These are phyloP conservation scores for Epinotia ramella DNA, from an alignment of 2,888 invertebrate species.

Conservation along the genomic window DNA sequence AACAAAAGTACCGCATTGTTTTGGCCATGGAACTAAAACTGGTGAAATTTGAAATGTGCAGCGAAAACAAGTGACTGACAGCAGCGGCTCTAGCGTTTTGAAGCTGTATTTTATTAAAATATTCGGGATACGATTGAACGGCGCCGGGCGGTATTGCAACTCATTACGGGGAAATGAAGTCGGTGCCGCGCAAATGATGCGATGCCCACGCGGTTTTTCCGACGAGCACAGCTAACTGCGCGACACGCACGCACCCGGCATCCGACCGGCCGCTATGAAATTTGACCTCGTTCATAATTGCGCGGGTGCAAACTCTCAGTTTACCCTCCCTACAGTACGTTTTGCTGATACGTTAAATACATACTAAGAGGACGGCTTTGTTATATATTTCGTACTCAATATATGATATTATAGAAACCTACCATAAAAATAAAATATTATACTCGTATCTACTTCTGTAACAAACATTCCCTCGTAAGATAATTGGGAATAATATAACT, in stretches of 20 bases:
- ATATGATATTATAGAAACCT: neutral
- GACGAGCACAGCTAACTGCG: conserved; percentile 52
- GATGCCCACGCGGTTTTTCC: conserved; percentile 56
- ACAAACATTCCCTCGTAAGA: too few species aligned
- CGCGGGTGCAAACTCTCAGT: conserved; percentile 47
- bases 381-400: neutral
- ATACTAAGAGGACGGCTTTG: conserved; percentile 26
- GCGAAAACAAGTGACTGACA: conserved; percentile 47
- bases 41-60: conserved; percentile 21
- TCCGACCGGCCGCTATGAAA: conserved; percentile 52
- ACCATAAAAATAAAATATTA: neutral
- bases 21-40: conserved; percentile 15
- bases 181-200: conserved; percentile 62
- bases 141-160: conserved; percentile 52
- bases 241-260: conserved; percentile 52
- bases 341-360: conserved; percentile 41
- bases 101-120: conserved; percentile 58
- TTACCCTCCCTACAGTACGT: conserved; percentile 35
- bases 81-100: conserved; percentile 46
- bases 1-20: conserved; percentile 8
- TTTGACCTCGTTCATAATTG: conserved; percentile 55
- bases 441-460: too few species aligned
- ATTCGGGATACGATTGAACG: conserved; percentile 58
- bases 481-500: too few species aligned
- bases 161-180: conserved; percentile 69